Base-by-base conservation (phyloP, 2,888 invertebrate genomes). In the Orchesellides sinensis region DNA sequence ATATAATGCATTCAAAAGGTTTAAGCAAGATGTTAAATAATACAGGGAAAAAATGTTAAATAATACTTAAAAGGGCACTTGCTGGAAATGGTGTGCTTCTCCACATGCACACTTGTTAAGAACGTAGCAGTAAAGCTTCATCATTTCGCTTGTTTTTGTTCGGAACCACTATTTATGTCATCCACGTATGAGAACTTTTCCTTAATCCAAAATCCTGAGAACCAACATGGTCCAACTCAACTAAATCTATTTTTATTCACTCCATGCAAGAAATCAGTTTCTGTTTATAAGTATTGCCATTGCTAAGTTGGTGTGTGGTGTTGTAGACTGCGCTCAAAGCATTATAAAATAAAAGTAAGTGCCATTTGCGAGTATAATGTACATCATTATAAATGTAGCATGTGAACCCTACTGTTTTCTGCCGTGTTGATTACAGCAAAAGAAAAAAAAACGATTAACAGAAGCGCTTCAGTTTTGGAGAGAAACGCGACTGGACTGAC, bases 401-500 rank as follows among this genome's bases (percentile, higher is more conserved):
- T 47, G n/a, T 47, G 35, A 47, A 4, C 8, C n/a, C 3, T 47
- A 47, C 8, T 6, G 23, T 52, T 21, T 29, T 17, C 59, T 14
- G 29, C 59, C 3, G 17, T n/a, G n/a, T 25, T 59, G 29, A 59
- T 59, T 59, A 59, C 17, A 29, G 32, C 32, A 4, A 4, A 52
- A n/a, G n/a, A n/a, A n/a, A 2, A 40, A 21, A 59, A 59, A 29
- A 17, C 29, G 59, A 59, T 59, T 59, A 59, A 59, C n/a, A 59
- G 59, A 69, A 69, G 35, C 54, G 32, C 29, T 21, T 66, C 49
- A 10, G 1, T 66, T 49, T 25, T 70, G 25, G n/a, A 59, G 68
- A 59, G 40, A 40, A n/a, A 70, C 70, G 70, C 21, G 70, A 56
- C 40, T 56, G 40, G 56, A 70, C 40, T 70, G 40, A 56, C 56